Evolutionary conservation across 2,888 invertebrate genomes (phyloP), one percentile per base, ranked within the genome.

Genomic region (Merodon equestris): DNA sequence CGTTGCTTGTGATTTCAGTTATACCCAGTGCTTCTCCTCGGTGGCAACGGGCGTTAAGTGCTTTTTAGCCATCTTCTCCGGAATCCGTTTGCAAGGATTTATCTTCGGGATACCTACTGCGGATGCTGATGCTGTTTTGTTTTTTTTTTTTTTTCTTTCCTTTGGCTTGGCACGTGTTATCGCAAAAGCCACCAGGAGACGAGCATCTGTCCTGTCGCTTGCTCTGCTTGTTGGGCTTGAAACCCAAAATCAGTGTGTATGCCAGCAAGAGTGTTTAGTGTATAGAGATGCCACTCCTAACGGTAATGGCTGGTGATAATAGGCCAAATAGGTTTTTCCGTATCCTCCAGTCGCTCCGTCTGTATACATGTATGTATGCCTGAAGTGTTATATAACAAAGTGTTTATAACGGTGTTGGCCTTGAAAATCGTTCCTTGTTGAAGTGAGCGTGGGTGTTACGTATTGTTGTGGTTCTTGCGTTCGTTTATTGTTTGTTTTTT

Each of bases 271-370:
- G 79, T 74, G 79, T 68, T 68, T 60, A 47, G 61, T 70, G 64
- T 40, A 53, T 50, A 45, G 2, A 54, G 64, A 27, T 74, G 74
- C 74, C 70, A 70, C 74, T 74, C 74, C 79, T 73, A 68, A 64
- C 17, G 74, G 79, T 60, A 70, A 70, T 79, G 74, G 68, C 60
- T 45, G 64, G 74, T 79, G 64, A 70, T 74, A 74, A 4, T 27
- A 27, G 27, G 27, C 54, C 60, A 74, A 60, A 71, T 71, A 54
- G 2, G 27, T 51, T 50, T 70, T 36, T 34, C 63, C 48, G 47
- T 27, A 27, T 53, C 36, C 60, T 58, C 44, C 15, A 42, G 17
- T 66, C 57, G 14, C 36, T 48, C 47, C 67, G n/a, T n/a, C n/a
- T n/a, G n/a, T 7, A 27, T 27, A 2, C 7, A 27, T 27, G 7